These are phyloP conservation scores for Trichonephila clavipes DNA, from an alignment of 1,140 invertebrate genomes.

Conservation along the genomic window DNA sequence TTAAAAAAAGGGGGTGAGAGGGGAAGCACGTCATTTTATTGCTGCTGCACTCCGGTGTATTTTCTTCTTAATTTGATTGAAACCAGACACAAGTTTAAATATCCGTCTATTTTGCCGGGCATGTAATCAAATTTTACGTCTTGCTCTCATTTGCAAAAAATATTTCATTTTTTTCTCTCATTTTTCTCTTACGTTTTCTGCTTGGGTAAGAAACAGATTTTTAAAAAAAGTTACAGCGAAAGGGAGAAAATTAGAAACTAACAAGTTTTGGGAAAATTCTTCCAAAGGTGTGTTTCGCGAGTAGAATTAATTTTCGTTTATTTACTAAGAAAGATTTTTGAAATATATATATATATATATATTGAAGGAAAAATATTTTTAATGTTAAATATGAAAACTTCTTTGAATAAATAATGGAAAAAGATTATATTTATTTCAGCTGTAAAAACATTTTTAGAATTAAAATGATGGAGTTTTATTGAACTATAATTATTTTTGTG, in stretches of 20 bases:
- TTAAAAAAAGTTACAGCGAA: background rate
- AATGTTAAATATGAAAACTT: background rate
- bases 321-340: background rate
- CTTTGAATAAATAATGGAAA: background rate
- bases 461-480: too few relatives aligned
- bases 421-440: background rate
- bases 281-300: background rate
- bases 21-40: background rate
- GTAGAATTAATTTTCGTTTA: slow-evolving; percentile 8
- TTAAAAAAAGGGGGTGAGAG: too few relatives aligned
- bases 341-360: too few relatives aligned
- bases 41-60: background rate
- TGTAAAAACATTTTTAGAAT: too few relatives aligned
- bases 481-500: too few relatives aligned
- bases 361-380: background rate
- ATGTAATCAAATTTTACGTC: slow-evolving; percentile 49
- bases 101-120: background rate
- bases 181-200: too few relatives aligned
- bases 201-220: background rate
- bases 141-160: background rate
- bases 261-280: background rate
- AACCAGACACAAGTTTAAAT: slow-evolving; percentile 6
- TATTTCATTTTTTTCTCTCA: background rate
- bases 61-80: slow-evolving; percentile 42
- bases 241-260: slow-evolving; percentile 16